These are phyloP conservation scores for Amphiura filiformis DNA, from an alignment of 35 echinoderm and acorn worm genomes.

Conservation along the genomic window DNA sequence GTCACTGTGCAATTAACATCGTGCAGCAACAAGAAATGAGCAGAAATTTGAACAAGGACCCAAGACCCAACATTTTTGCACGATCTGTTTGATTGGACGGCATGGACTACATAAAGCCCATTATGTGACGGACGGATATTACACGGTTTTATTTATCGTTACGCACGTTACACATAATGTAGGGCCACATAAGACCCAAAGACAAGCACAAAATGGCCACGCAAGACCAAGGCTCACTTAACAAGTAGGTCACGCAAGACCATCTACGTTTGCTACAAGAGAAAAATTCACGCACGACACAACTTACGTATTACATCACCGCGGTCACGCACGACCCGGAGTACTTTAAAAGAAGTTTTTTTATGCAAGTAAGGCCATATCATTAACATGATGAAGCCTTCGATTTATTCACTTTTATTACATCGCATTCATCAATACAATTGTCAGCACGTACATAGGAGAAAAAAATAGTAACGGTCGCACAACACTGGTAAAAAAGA, in stretches of 20 bases:
- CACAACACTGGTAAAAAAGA: too few species aligned
- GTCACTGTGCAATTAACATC: background rate
- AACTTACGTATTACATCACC: background rate
- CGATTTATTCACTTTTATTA: background rate
- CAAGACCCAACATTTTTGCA: background rate
- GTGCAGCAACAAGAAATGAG: background rate
- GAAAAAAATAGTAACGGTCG: too few species aligned
- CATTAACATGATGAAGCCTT: background rate
- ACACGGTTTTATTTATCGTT: background rate
- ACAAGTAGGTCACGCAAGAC: background rate
- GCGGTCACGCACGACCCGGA: background rate
- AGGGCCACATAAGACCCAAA: background rate
- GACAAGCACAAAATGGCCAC: background rate
- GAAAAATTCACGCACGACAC: background rate
- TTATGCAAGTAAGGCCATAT: background rate
- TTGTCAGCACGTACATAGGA: too few species aligned
- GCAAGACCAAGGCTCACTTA: background rate
- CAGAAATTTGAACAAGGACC: background rate
- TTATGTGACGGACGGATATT: background rate
- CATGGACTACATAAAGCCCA: background rate
- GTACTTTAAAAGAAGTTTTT: background rate
- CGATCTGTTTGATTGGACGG: background rate
- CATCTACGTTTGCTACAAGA: background rate
- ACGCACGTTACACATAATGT: background rate
- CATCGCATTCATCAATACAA: too few species aligned